Conservation (phyloP, 2,888 invertebrate genomes). For the Rhagonycha fulva region DNA sequence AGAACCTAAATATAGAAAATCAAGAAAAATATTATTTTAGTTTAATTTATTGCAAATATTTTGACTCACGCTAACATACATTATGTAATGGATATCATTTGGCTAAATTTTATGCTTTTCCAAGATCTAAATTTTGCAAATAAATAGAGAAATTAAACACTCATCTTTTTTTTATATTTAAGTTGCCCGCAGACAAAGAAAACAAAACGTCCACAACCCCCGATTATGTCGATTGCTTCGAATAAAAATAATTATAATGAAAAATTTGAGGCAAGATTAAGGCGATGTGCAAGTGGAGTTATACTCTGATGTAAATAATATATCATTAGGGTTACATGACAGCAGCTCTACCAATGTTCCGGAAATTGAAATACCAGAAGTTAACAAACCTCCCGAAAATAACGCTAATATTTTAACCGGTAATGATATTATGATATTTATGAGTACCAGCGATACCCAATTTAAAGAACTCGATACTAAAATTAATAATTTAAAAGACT, state of each 20-base stretch:
- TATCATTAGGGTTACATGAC: neutral
- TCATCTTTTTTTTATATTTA: neutral
- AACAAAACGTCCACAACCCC: neutral
- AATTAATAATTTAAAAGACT: neutral
- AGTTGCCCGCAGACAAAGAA: neutral
- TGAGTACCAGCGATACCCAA: neutral
- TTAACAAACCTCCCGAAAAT: neutral
- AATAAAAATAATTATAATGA: neutral
- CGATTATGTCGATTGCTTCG: neutral
- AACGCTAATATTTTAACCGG: neutral
- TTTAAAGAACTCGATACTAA: neutral
- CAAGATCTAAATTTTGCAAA: neutral
- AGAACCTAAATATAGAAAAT: too few relatives aligned
- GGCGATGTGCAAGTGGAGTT: neutral
- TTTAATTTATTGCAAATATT: too few relatives aligned
- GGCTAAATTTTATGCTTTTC: neutral
- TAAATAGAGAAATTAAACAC: neutral
- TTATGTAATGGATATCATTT: too few relatives aligned
- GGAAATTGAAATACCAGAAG: neutral
- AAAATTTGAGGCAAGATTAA: neutral
- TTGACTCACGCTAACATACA: too few relatives aligned
- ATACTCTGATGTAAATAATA: neutral
- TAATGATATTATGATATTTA: neutral
- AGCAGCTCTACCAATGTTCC: neutral
- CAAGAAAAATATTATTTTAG: too few relatives aligned